Evolutionary conservation across 2,888 invertebrate genomes (phyloP).

Genomic region (Nomada goodeniana): DNA sequence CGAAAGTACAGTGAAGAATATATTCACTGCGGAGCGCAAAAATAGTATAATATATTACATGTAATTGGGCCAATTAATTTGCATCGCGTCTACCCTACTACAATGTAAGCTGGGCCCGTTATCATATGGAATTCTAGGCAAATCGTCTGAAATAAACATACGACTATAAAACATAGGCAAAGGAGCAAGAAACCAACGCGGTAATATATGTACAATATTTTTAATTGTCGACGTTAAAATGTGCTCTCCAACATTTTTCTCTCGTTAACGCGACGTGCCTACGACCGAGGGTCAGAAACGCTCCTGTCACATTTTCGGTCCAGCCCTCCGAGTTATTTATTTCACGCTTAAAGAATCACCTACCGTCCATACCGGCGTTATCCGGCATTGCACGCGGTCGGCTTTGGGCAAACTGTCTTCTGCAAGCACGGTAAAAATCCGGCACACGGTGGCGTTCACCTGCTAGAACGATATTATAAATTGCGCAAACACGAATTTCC

Average conservation of each 20-base stretch:
- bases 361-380: slow-evolving; percentile 69
- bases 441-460: slow-evolving; percentile 35
- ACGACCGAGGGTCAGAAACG: slow-evolving; percentile 68
- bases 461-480: slow-evolving; percentile 26
- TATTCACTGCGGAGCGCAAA: no score
- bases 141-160: slow-evolving; percentile 47
- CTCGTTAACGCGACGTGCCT: slow-evolving; percentile 77
- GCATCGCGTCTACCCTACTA: background rate
- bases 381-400: slow-evolving; percentile 59
- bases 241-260: slow-evolving; percentile 78
- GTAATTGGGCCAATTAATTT: background rate
- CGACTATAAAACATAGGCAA: slow-evolving; percentile 53
- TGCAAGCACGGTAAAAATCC: slow-evolving; percentile 65
- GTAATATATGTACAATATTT: slow-evolving; percentile 84
- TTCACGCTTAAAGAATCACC: slow-evolving; percentile 83
- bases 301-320: slow-evolving; percentile 75
- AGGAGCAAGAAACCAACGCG: slow-evolving; percentile 51
- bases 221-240: slow-evolving; percentile 85
- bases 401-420: slow-evolving; percentile 72
- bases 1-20: no score
- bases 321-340: slow-evolving; percentile 82
- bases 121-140: slow-evolving; percentile 61
- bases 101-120: slow-evolving; percentile 38
- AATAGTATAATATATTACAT: no score
- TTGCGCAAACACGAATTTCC: slow-evolving; percentile 22